A percentile compares a stretch with the other conserved stretches of the same genome.
These are phyloP conservation scores for Pectinophora gossypiella DNA, from an alignment of 1,140 invertebrate genomes.

Conservation along the genomic window DNA sequence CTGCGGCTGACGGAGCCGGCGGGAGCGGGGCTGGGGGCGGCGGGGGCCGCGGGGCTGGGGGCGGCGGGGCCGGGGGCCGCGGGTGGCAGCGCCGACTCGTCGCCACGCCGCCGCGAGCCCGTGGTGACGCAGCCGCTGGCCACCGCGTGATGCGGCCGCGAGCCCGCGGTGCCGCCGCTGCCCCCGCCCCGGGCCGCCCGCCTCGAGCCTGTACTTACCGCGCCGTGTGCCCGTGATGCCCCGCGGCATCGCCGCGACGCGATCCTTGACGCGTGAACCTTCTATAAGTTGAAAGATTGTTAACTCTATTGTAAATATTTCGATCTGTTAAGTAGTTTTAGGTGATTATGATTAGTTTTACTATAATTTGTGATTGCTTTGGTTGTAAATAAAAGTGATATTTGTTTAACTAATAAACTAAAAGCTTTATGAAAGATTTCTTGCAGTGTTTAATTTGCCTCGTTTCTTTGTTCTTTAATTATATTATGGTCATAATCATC, in stretches of 20 bases:
- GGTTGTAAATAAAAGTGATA: conserved; percentile 75
- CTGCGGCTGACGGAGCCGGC: conserved; percentile 70
- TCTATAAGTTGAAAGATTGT: conserved; percentile 48
- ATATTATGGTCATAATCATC: too few relatives aligned
- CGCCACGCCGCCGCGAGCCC: conserved; percentile 40
- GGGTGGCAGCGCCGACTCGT: conserved; percentile 43
- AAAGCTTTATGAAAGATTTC: conserved; percentile 46
- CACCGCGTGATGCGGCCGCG: conserved; percentile 35
- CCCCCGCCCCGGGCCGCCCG: conserved; percentile 20
- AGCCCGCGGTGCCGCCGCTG: conserved; percentile 24
- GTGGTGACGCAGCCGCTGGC: conserved; percentile 61
- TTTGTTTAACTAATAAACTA: conserved; percentile 73
- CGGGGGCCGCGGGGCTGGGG: conserved; percentile 5
- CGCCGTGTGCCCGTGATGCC: conserved; percentile 6
- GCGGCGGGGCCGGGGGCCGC: conserved; percentile 24
- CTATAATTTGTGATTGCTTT: conserved; percentile 70
- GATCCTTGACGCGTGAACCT: conserved; percentile 21
- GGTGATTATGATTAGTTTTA: conserved; percentile 69
- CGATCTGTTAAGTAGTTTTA: conserved; percentile 72
- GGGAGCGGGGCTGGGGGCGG: conserved; percentile 16
- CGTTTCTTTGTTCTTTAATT: too few relatives aligned
- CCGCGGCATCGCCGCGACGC: conserved; percentile 2
- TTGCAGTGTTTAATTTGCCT: not conserved
- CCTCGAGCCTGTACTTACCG: conserved; percentile 17
- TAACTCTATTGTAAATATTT: conserved; percentile 72